A percentile compares a stretch with the other conserved stretches of the same genome.
Evolutionary conservation across 2,113 vertebrate genomes (phyloP).

Genomic region (Trichechus manatus): DNA sequence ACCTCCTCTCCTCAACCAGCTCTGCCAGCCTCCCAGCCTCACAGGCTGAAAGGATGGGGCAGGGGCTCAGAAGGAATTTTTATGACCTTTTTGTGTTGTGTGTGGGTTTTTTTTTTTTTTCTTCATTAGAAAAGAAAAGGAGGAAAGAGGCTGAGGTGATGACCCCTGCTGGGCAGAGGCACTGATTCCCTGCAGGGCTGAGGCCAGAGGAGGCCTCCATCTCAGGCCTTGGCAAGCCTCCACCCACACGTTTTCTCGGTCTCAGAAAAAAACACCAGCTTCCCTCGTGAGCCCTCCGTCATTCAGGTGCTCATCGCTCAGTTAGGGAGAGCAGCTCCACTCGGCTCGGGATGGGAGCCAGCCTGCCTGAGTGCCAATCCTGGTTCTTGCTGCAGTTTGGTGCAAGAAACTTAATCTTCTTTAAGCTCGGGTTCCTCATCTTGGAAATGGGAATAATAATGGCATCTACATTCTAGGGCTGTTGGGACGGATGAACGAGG

Average conservation of each 20-base stretch:
- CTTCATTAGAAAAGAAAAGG: conserved; percentile 44
- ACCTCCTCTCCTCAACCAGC: not conserved
- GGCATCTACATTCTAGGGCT: not conserved
- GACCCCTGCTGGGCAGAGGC: not conserved
- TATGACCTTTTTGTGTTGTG: not conserved
- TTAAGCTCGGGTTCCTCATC: not conserved
- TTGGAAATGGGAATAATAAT: not conserved
- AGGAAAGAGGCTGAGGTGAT: not conserved
- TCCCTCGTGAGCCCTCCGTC: not conserved
- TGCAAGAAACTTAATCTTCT: not conserved
- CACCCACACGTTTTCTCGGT: too few relatives aligned
- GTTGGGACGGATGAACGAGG: not conserved
- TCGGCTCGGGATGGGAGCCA: not conserved
- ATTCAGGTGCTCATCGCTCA: rapidly evolving
- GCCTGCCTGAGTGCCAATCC: not conserved
- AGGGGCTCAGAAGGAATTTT: not conserved
- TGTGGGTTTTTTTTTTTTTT: not conserved
- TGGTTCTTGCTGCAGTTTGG: not conserved
- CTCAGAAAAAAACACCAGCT: not conserved
- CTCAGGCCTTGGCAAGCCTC: not conserved
- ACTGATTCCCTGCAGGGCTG: not conserved
- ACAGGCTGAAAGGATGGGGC: not conserved
- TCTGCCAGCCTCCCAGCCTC: not conserved
- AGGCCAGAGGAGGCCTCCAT: not conserved
- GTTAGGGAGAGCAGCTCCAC: not conserved